phyloP scores from a whole-genome alignment of 1,140 invertebrate species.

The Yoshiicerus persimilis region DNA sequence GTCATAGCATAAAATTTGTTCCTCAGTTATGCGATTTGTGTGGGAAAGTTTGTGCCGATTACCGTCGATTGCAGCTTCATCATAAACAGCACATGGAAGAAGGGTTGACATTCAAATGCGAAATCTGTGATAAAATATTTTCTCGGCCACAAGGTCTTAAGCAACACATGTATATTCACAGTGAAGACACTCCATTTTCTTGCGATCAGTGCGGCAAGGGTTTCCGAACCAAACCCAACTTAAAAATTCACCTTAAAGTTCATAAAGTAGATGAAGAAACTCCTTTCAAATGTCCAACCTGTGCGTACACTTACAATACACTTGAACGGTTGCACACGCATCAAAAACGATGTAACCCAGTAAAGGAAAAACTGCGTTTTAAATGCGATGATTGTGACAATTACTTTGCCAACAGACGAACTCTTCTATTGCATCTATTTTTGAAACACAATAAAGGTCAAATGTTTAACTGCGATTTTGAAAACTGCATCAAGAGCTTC shows the following conservation, averaged over 20 bases:
- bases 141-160: neutral
- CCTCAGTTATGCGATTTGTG: neutral
- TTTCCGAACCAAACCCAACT: neutral
- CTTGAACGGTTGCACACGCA: neutral
- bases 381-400: neutral
- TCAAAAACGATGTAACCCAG: neutral
- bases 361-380: neutral
- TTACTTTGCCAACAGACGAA: neutral
- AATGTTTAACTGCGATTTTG: neutral
- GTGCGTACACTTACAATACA: neutral
- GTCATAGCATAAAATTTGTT: neutral
- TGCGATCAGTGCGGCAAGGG: neutral
- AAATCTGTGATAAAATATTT: slow-evolving; percentile 6
- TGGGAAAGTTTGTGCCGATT: neutral
- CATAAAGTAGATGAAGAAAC: slow-evolving; percentile 12
- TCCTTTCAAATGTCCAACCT: neutral
- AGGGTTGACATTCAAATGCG: neutral
- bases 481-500: neutral
- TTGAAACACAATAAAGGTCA: neutral
- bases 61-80: neutral
- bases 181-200: neutral
- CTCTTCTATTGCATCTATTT: neutral
- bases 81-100: neutral
- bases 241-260: neutral
- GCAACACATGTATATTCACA: neutral